Evolutionary conservation across 2,888 invertebrate species (phyloP).

Genomic region (Ryuthela nishihirai): DNA sequence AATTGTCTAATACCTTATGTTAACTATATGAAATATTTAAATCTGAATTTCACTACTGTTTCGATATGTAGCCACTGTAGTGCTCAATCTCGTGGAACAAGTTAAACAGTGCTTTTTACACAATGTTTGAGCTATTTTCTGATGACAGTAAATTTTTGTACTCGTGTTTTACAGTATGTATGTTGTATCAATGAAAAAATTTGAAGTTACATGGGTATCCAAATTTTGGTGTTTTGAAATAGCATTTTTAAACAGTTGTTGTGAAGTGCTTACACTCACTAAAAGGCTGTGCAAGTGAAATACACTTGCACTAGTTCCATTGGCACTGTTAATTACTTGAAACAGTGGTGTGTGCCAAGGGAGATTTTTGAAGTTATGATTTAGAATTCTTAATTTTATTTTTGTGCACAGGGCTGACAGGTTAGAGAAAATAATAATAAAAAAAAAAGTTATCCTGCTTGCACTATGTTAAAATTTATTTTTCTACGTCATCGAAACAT

Average conservation of each 20-base stretch:
- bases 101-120: slow-evolving; percentile 35
- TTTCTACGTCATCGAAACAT: slow-evolving; percentile 22
- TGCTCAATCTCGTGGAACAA: slow-evolving; percentile 27
- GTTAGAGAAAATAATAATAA: slow-evolving; percentile 6
- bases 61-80: slow-evolving; percentile 26
- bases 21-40: too few species aligned
- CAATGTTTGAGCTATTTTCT: slow-evolving; percentile 33
- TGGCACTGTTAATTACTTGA: slow-evolving; percentile 27
- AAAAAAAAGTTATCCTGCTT: slow-evolving; percentile 19
- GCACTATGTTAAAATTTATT: slow-evolving; percentile 36
- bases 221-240: slow-evolving; percentile 33
- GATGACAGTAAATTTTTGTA: slow-evolving; percentile 30
- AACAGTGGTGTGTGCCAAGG: slow-evolving; percentile 23
- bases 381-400: slow-evolving; percentile 15
- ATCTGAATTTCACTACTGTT: slow-evolving; percentile 14
- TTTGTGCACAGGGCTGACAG: slow-evolving; percentile 28
- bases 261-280: slow-evolving; percentile 19
- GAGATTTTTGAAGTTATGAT: slow-evolving; percentile 14
- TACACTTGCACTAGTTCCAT: slow-evolving; percentile 14
- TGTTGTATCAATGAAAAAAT: slow-evolving; percentile 20
- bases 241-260: slow-evolving; percentile 32
- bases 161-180: slow-evolving; percentile 30
- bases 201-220: slow-evolving; percentile 23
- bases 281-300: too few species aligned
- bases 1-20: too few species aligned